Conservation (phyloP, 2,888 invertebrate species). For the Phania funesta region DNA sequence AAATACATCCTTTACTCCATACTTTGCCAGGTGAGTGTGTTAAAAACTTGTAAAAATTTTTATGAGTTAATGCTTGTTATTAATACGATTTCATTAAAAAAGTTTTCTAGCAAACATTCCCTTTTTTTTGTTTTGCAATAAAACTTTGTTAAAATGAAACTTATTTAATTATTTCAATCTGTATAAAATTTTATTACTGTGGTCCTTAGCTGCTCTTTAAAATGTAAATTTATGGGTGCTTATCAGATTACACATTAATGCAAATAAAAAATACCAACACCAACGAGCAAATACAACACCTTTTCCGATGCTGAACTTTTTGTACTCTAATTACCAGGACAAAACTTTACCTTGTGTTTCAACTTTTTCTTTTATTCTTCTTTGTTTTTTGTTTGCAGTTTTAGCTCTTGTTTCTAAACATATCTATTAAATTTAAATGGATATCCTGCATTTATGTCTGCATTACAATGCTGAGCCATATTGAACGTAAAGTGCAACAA, state of each 20-base stretch:
- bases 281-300: neutral
- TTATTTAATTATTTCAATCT: constrained; percentile 52
- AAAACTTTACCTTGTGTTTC: constrained; percentile 61
- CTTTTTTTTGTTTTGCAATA: constrained; percentile 3
- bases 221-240: constrained; percentile 52
- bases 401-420: constrained; percentile 47
- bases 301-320: constrained; percentile 48
- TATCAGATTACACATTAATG: constrained; percentile 44
- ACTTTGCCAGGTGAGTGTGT: neutral
- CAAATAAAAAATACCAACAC: constrained; percentile 1
- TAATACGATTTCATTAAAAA: constrained; percentile 25
- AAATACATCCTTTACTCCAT: neutral
- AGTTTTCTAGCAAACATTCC: constrained; percentile 12
- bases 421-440: constrained; percentile 60
- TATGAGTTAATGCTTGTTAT: constrained; percentile 20
- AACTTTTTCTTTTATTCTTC: constrained; percentile 1
- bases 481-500: constrained; percentile 20
- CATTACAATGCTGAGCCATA: constrained; percentile 40
- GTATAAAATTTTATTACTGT: constrained; percentile 45
- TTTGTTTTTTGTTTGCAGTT: constrained; percentile 20
- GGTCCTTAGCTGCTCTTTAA: constrained; percentile 51
- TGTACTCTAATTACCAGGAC: constrained; percentile 63
- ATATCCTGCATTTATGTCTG: constrained; percentile 59
- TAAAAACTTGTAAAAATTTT: constrained; percentile 20
- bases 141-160: constrained; percentile 35